These are phyloP conservation scores for Ceratotherium simum DNA, from an alignment of 2,113 vertebrate genomes.

Conservation along the genomic window DNA sequence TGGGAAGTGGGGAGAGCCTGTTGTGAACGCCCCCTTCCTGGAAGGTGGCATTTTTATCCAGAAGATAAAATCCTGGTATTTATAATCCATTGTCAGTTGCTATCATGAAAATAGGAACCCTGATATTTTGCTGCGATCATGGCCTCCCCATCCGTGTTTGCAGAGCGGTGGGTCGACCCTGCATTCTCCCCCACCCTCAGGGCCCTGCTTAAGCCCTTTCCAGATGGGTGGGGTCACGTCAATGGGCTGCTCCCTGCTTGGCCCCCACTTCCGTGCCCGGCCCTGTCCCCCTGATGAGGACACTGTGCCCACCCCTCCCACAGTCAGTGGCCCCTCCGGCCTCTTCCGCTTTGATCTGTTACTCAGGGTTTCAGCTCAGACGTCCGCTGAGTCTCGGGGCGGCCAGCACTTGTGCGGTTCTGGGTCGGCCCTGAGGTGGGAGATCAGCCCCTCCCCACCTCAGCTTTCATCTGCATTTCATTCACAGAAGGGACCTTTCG, in stretches of 20 bases:
- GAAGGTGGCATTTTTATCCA: background rate
- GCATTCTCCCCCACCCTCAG: fast-evolving
- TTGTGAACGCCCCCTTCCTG: fast-evolving
- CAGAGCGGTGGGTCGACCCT: fast-evolving
- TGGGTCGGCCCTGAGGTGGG: background rate
- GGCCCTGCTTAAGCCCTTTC: background rate
- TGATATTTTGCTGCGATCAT: fast-evolving
- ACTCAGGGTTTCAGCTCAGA: background rate
- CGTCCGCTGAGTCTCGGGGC: fast-evolving
- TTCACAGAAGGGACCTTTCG: background rate
- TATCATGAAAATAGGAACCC: background rate
- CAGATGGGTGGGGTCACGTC: fast-evolving
- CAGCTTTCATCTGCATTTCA: fast-evolving
- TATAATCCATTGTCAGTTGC: fast-evolving
- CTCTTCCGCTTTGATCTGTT: fast-evolving
- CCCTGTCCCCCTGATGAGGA: background rate
- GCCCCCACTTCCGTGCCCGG: fast-evolving
- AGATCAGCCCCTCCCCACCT: fast-evolving
- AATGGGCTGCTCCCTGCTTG: fast-evolving
- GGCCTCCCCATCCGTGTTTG: background rate
- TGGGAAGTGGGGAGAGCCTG: fast-evolving
- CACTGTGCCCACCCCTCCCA: fast-evolving
- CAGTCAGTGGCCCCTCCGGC: fast-evolving
- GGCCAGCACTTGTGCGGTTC: fast-evolving
- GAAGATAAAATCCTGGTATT: background rate